These are phyloP conservation scores for Holotrichia oblita DNA, from an alignment of 1,140 invertebrate genomes.

Conservation along the genomic window DNA sequence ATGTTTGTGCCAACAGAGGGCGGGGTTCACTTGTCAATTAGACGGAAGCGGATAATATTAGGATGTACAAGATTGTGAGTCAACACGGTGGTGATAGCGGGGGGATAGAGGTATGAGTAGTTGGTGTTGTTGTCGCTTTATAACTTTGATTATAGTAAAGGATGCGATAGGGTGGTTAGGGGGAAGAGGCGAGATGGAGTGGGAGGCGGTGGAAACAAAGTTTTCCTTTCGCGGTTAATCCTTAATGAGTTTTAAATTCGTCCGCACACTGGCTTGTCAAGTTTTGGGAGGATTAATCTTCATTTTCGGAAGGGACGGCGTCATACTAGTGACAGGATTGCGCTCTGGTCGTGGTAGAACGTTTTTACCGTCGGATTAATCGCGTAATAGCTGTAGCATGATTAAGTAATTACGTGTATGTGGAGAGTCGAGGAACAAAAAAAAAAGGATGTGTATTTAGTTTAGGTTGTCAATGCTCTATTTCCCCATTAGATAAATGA, in stretches of 20 bases:
- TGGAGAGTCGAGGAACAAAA: too few species aligned
- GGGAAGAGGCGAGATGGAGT: not conserved
- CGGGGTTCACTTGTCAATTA: not conserved
- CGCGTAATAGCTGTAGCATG: too few species aligned
- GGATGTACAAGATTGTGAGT: too few species aligned
- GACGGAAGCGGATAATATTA: not conserved
- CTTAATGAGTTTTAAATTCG: constrained; percentile 18
- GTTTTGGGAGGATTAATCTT: not conserved
- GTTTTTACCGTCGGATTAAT: too few species aligned
- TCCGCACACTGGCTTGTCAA: not conserved
- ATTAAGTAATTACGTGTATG: too few species aligned
- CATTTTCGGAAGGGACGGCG: not conserved
- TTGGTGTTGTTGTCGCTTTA: not conserved
- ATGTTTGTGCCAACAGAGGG: not conserved
- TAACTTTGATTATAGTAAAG: not conserved
- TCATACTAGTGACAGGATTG: not conserved
- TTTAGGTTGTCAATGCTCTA: too few species aligned
- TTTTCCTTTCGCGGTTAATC: not conserved
- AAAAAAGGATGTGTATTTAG: too few species aligned
- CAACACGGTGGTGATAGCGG: not conserved
- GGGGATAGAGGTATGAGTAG: not conserved
- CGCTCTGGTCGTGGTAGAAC: too few species aligned
- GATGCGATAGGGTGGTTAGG: not conserved
- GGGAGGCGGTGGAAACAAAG: not conserved
- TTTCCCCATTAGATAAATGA: too few species aligned